Evolutionary conservation across 2,797 vertebrate genomes (phyloP), one percentile per base, ranked within the genome.

Genomic region (Podarcis lilfordi): DNA sequence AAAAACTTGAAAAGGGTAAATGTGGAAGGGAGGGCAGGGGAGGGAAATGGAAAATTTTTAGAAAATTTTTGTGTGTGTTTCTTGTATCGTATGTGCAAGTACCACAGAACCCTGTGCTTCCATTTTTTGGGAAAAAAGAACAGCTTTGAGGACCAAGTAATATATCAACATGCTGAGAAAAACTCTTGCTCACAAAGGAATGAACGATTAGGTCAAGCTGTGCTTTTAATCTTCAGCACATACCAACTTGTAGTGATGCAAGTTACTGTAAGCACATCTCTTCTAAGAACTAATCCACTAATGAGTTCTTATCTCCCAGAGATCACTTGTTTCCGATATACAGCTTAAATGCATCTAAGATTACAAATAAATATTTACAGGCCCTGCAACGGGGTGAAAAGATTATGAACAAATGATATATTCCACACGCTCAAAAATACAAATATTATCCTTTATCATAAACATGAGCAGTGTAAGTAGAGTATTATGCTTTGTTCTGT

Each of bases 221-320:
- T 32, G 50, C 45, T 78, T 79, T 71, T 35, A 23, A 3, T 45
- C 27, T 43, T 79, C 17, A 40, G 8, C 59, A 69, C 23, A 0
- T 76, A 77, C 55, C 13, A 35, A 50, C 10, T 50, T 50, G 27
- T 5, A 91, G 1, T n/a, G 72, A 0, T 68, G 19, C 0, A 0
- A 43, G 23, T 40, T 55, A 8, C 32, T n/a, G 11, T 45, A 4
- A 55, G 27, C 19, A 13, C 21, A 72, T 50, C 7, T 8, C 43
- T 64, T 3, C 6, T 37, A 35, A 82, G 29, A 0, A 1, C 3
- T 5, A 66, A 69, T 29, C 0, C 4, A 88, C 37, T 37, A 1
- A 75, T 68, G 74, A 78, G 66, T 43, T 5, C 19, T 2, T 32
- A 3, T 4, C 29, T 0, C 0, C 0, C 11, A 40, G 21, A 32